phyloP scores from a whole-genome alignment of 2,888 invertebrate genomes.

The Netelia virgata region DNA sequence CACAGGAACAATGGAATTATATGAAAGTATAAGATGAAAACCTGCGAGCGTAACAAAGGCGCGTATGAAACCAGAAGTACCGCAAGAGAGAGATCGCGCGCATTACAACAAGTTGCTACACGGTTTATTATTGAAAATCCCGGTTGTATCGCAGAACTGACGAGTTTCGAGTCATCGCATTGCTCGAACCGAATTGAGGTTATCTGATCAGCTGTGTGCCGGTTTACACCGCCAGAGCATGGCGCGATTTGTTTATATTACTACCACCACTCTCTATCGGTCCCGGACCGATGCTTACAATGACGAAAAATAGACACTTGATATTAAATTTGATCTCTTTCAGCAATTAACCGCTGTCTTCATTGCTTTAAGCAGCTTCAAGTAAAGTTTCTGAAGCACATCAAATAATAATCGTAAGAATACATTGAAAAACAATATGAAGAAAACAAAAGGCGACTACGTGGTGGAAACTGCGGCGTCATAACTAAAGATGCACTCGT shows the following conservation, averaged over 20 bases:
- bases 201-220: constrained; percentile 39
- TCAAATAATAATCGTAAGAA: too few relatives aligned
- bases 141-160: not conserved
- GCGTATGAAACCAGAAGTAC: constrained; percentile 11
- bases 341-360: too few relatives aligned
- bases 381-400: too few relatives aligned
- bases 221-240: constrained; percentile 5
- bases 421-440: too few relatives aligned
- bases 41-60: constrained; percentile 26
- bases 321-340: too few relatives aligned
- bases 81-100: not conserved
- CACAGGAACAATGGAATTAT: not conserved
- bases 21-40: not conserved
- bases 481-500: too few relatives aligned
- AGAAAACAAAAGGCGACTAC: too few relatives aligned
- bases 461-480: too few relatives aligned
- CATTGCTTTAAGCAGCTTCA: too few relatives aligned
- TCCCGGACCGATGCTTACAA: too few relatives aligned
- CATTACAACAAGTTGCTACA: not conserved
- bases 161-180: constrained; percentile 4
- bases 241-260: not conserved
- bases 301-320: too few relatives aligned
- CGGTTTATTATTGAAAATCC: not conserved
- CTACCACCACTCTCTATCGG: not conserved
- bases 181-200: constrained; percentile 3